Evolutionary conservation across 2,888 invertebrate genomes (phyloP).

Genomic region (Sminthurinus aureus): DNA sequence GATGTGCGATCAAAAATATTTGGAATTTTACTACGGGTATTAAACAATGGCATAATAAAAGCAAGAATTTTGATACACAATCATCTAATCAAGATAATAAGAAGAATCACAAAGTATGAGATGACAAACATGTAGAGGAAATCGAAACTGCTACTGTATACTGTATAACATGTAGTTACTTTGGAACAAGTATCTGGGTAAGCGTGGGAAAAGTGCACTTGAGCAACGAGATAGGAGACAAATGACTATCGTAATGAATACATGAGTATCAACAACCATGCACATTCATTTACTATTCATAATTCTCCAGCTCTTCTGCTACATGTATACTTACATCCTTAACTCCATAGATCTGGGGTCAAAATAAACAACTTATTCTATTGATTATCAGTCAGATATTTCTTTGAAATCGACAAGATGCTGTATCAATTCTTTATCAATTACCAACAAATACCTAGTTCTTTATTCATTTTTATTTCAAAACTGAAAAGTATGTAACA

Average conservation of each 20-base stretch:
- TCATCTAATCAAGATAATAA: no score
- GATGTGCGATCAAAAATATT: no score
- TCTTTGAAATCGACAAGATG: no score
- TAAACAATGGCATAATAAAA: no score
- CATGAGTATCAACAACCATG: not conserved
- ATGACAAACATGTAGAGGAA: no score
- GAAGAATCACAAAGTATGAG: no score
- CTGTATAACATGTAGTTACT: not conserved
- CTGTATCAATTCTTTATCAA: no score
- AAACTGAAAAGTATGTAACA: not conserved
- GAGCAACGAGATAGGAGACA: slow-evolving; percentile 1
- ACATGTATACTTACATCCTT: not conserved
- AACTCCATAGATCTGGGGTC: not conserved
- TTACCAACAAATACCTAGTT: no score
- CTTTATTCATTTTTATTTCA: not conserved
- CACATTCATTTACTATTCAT: not conserved
- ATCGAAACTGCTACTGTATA: no score
- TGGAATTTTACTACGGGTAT: no score
- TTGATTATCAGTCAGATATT: not conserved
- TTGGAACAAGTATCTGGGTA: not conserved
- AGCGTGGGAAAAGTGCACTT: not conserved
- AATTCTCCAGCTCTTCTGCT: not conserved
- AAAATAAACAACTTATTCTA: not conserved
- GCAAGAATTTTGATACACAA: no score
- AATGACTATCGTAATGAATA: not conserved